Evolutionary conservation across 2,113 vertebrate genomes (phyloP), one percentile per base, ranked within the genome.

Genomic region (Nettapus auritus): DNA sequence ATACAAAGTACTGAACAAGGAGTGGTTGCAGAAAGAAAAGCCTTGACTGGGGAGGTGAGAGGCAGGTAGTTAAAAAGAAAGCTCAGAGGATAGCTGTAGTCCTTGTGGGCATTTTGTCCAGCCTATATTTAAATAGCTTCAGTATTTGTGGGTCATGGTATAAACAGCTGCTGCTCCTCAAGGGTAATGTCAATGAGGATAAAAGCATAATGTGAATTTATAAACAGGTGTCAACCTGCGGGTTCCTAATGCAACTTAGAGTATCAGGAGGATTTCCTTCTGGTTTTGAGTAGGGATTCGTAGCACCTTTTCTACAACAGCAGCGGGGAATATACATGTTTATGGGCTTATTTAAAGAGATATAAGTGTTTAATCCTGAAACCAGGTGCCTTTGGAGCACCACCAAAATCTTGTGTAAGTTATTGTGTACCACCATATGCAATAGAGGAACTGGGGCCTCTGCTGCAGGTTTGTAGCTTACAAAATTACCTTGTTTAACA

Each of bases 51-150:
- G 70, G n/a, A 78, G 13, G 6, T 66, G 18, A 83, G 55, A 74
- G 46, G 31, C 31, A 70, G 68, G 60, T 4, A n/a, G 20, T 10
- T 28, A 81, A 77, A 82, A 26, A 62, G n/a, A 21, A 62, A 89
- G 31, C 11, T 46, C 46, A 29, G 59, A 83, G 40, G 20, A 19
- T 73, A 8, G 36, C 2, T 50, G 38, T 70, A 63, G n/a, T 63
- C 28, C 36, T 40, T 76, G 42, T 17, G 71, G 75, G 56, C 46
- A 59, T 28, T 63, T 87, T 57, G 50, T 89, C 29, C 5, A 7
- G 75, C 46, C 57, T 88, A 5, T 76, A 79, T 92, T 87, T 82
- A 91, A 92, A 90, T 55, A 71, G 56, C 31, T 89, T 83, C 59
- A 25, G 23, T 75, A n/a, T 88, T 57, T 81, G 36, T 67, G 56